Evolutionary conservation across 2,888 invertebrate genomes (phyloP).

Genomic region (Nomada goodeniana): DNA sequence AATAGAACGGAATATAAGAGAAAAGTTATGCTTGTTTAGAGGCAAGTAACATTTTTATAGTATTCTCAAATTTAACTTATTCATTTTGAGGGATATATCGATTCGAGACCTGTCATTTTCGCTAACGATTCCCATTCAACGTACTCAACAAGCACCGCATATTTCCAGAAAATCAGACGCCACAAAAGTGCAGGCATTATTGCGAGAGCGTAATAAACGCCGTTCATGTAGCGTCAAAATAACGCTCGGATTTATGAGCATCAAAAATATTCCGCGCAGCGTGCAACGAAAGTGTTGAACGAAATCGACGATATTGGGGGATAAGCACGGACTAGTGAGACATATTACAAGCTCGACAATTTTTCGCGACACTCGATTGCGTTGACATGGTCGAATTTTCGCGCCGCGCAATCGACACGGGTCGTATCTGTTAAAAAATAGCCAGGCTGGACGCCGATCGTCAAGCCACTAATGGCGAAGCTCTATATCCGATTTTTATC

Average conservation of each 20-base stretch:
- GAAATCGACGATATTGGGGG: not conserved
- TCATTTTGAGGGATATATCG: too few relatives aligned
- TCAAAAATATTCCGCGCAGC: not conserved
- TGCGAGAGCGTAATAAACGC: not conserved
- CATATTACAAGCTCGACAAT: slow-evolving; percentile 14
- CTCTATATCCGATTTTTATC: slow-evolving; percentile 50
- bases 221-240: not conserved
- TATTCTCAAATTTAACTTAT: too few relatives aligned
- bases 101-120: not conserved
- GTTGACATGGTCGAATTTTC: slow-evolving; percentile 25
- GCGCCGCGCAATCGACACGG: slow-evolving; percentile 24
- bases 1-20: too few relatives aligned
- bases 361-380: slow-evolving; percentile 25
- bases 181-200: not conserved
- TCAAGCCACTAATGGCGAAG: slow-evolving; percentile 44
- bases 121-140: not conserved
- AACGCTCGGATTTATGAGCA: not conserved
- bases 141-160: not conserved
- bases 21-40: too few relatives aligned
- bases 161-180: not conserved
- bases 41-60: too few relatives aligned
- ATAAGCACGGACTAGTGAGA: not conserved
- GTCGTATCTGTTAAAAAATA: slow-evolving; percentile 44
- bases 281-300: slow-evolving; percentile 26
- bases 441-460: not conserved